Base-by-base conservation (phyloP, 2,888 invertebrate genomes). In the Volucella zonaria region DNA sequence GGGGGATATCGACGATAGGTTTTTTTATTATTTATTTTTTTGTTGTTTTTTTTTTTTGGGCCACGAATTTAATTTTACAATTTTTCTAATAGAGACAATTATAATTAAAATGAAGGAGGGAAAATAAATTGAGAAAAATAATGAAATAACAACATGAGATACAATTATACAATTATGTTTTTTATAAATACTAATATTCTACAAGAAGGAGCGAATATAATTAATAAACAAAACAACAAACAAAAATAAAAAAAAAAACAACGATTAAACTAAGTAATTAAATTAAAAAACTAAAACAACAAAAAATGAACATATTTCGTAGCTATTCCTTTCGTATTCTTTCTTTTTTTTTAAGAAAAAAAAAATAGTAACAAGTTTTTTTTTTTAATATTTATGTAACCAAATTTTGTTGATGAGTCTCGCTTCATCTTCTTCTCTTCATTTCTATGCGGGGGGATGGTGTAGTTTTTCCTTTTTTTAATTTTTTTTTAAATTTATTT, bases 391-490 rank as follows among this genome's bases (percentile, higher is more conserved):
- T 61, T 15, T 59, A 18, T 14, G 52, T 10, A 49, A 47, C 75
- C 71, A 58, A 76, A 73, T 78, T 78, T 76, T 76, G 54, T 75
- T 71, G 81, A 73, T 77, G 87, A 75, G 56, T 74, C 62, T 66
- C 56, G 51, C 47, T 68, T 74, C 58, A 40, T 77, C 58, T 43
- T 59, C 42, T 54, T 62, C 71, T 83, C 59, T 78, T 86, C 62
- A 31, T 31, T 78, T 81, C 75, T 86, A 78, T 85, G 86, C 86
- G 80, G 66, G 85, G 80, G 80, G 75, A 82, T 83, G 80, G 77
- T 80, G 66, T 64, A 73, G 49, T 62, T 23, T 76, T 62, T 87
- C 52, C 45, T 62, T 52, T 67, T 56, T 62, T 67, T 81, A 45
- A 61, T 81, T 74, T 71, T 82, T 54, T 64, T 68, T 76, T 61